Evolutionary conservation across 2,113 vertebrate species (phyloP).

Genomic region (Spizaetus ornatus): DNA sequence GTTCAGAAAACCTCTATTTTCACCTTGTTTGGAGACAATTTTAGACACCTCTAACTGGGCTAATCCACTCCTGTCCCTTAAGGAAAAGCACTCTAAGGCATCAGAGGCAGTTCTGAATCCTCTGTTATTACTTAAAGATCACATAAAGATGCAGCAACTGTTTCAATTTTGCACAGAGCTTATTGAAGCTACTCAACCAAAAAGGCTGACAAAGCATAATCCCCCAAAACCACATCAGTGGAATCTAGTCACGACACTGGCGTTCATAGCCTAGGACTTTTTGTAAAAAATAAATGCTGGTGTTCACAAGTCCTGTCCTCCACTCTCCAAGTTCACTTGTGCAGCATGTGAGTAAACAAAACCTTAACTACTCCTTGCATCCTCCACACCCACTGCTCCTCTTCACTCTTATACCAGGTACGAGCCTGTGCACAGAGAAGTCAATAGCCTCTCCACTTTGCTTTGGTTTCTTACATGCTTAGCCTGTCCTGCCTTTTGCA

Average conservation of each 20-base stretch:
- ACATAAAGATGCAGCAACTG: neutral
- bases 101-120: neutral
- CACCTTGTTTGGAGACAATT: neutral
- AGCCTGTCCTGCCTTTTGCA: neutral
- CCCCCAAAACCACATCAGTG: accelerated
- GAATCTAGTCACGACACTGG: neutral
- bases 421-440: neutral
- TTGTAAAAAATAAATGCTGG: neutral
- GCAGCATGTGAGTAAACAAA: neutral
- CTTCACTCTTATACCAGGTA: neutral
- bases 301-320: neutral
- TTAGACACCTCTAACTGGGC: neutral
- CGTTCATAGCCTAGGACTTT: neutral
- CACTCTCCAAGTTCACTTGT: neutral
- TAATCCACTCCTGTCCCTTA: neutral
- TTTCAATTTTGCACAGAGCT: neutral
- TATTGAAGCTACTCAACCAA: neutral
- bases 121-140: neutral
- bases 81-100: neutral
- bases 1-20: neutral
- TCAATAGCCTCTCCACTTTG: neutral
- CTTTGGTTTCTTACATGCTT: neutral
- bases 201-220: neutral
- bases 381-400: accelerated
- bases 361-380: neutral